Evolutionary conservation across 2,797 vertebrate species (phyloP).

Genomic region (Yasuhikotakia modesta): DNA sequence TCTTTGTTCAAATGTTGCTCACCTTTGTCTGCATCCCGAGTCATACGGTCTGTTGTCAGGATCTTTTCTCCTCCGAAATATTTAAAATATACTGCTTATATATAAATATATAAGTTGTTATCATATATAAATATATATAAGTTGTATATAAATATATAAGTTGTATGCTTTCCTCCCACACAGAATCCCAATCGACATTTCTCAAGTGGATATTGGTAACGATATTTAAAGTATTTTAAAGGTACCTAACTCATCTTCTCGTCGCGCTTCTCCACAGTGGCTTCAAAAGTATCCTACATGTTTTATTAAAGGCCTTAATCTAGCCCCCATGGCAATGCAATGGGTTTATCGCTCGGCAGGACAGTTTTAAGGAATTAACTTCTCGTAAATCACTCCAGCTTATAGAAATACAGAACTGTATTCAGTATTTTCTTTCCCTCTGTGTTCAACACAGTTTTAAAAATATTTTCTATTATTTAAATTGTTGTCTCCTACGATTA

Average conservation of each 20-base stretch:
- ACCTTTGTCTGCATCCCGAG: constrained; percentile 28
- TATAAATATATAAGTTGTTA: constrained; percentile 32
- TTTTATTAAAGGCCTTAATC: constrained; percentile 52
- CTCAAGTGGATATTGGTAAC: constrained; percentile 19
- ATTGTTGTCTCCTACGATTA: constrained; percentile 35
- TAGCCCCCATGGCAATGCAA: constrained; percentile 59
- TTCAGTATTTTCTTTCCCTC: constrained; percentile 49
- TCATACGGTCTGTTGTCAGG: constrained; percentile 18
- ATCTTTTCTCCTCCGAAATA: constrained; percentile 32
- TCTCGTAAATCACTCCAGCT: constrained; percentile 71
- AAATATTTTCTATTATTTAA: constrained; percentile 5
- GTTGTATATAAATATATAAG: no score
- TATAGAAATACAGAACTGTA: constrained; percentile 69
- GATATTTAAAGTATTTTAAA: constrained; percentile 27
- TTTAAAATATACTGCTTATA: constrained; percentile 24
- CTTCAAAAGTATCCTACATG: constrained; percentile 42
- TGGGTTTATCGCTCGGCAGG: constrained; percentile 58
- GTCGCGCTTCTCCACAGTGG: constrained; percentile 43
- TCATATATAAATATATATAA: no score
- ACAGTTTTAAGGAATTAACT: constrained; percentile 77
- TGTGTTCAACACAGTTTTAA: constrained; percentile 21
- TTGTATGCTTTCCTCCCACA: constrained; percentile 40
- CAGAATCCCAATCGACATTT: constrained; percentile 26
- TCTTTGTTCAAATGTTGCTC: constrained; percentile 22
- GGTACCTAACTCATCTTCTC: constrained; percentile 22